Evolutionary conservation across 2,113 vertebrate genomes (phyloP).

Genomic region (Redunca redunca): DNA sequence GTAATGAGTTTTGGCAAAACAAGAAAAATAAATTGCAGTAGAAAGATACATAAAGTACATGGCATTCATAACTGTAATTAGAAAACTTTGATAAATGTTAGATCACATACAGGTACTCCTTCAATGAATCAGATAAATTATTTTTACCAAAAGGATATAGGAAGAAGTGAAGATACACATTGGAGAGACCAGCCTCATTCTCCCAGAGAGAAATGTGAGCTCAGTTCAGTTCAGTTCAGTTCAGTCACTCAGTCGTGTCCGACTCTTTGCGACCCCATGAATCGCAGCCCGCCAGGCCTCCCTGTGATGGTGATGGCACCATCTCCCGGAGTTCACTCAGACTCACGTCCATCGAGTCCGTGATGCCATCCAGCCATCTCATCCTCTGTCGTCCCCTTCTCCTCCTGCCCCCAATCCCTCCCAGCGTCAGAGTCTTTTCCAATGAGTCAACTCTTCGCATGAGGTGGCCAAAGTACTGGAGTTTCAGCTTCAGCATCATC

Average conservation of each 20-base stretch:
- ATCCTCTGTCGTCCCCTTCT: too few species aligned
- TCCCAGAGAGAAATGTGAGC: not conserved
- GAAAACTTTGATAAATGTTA: not conserved
- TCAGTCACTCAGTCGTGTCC: fast-evolving
- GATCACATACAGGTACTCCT: not conserved
- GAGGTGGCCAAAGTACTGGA: too few species aligned
- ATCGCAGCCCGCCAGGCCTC: too few species aligned
- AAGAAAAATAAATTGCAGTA: not conserved
- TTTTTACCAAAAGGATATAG: not conserved
- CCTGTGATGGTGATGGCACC: too few species aligned
- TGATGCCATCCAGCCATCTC: too few species aligned
- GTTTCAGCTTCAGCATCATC: too few species aligned
- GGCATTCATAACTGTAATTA: not conserved
- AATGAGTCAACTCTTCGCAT: fast-evolving
- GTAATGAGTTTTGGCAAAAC: not conserved
- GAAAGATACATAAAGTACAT: not conserved
- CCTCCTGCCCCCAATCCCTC: too few species aligned
- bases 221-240: not conserved
- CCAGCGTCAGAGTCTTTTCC: too few species aligned
- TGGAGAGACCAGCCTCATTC: not conserved
- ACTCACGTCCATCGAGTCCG: fast-evolving
- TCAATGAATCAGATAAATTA: not conserved
- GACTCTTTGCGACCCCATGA: too few species aligned
- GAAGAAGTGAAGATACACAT: not conserved
- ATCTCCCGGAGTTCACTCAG: too few species aligned